Percentiles rank a stretch among this genome's conserved stretches.
These are phyloP conservation scores for Sesamia inferens DNA, from an alignment of 2,888 invertebrate genomes.

Conservation along the genomic window DNA sequence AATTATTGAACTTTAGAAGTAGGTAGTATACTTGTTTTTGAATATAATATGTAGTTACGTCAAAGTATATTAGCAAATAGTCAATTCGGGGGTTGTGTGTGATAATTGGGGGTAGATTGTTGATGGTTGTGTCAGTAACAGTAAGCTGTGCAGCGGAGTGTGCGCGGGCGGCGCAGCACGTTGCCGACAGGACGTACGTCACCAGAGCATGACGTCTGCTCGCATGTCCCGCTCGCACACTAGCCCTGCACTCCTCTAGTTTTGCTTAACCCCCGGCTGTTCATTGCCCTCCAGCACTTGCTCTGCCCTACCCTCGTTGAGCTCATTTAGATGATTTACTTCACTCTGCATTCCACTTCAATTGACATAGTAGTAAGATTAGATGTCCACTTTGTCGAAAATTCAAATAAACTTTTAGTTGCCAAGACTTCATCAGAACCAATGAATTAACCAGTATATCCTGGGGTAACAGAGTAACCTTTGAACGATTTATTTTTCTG, in stretches of 20 bases:
- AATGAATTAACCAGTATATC: background rate
- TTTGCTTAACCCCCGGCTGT: slow-evolving; percentile 73
- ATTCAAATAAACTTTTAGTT: slow-evolving; percentile 9
- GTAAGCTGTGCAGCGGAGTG: slow-evolving; percentile 62
- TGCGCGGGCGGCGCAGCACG: slow-evolving; percentile 64
- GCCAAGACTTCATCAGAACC: background rate
- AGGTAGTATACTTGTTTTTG: background rate
- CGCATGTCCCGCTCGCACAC: slow-evolving; percentile 71
- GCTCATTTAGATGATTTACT: slow-evolving; percentile 70
- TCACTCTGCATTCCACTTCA: slow-evolving; percentile 47
- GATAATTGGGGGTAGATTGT: slow-evolving; percentile 24
- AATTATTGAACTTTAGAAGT: slow-evolving; percentile 12
- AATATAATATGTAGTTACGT: background rate
- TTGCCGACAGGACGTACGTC: slow-evolving; percentile 80
- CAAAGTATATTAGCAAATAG: slow-evolving; percentile 21
- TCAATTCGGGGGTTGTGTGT: slow-evolving; percentile 13
- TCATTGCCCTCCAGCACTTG: slow-evolving; percentile 75
- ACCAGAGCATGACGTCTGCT: slow-evolving; percentile 83
- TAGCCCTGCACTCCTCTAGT: slow-evolving; percentile 67
- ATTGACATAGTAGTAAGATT: slow-evolving; percentile 7
- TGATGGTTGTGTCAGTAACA: slow-evolving; percentile 51
- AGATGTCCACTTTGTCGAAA: slow-evolving; percentile 24
- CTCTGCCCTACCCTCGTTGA: slow-evolving; percentile 74
- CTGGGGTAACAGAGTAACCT: background rate
- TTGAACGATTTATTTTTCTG: background rate